Base-by-base conservation (phyloP, 1,140 invertebrate species). In the Procambarus virginalis region DNA sequence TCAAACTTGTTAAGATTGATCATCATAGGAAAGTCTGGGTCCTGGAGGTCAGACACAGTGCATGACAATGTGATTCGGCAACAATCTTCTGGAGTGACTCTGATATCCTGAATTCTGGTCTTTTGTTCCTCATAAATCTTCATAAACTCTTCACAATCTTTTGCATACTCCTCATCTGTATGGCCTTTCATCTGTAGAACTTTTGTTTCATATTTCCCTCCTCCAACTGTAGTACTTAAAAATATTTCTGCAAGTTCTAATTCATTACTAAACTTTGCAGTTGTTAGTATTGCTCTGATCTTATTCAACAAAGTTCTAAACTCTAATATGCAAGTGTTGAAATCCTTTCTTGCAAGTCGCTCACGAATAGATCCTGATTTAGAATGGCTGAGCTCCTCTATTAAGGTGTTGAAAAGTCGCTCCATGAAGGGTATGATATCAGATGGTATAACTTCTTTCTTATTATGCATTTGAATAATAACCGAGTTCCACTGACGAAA, bases 401-500 rank as follows among this genome's bases (percentile, higher is more conserved):
- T 51, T 20, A 73, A 6, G 6, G 51, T 34, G 10, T 89, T 79
- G 82, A 87, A 91, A 17, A 89, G 10, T 12, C 51, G 51, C 45
- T 88, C 79, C 86, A 85, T 91, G 46, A 91, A 55, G 9, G 64
- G 58, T 6, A 91, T 46, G 5, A 70, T 6, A 58, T 76, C 75
- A 14, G 60, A 68, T 55, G 91, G 91, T 20, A 91, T 60, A 0
- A 14, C 0, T 20, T 89, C 46, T 73, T 86, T 86, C 64, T 89
- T 77, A 17, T 68, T 75, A 22, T 91, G 91, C 14, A 68, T 55
- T 51, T 91, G 91, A 12, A 91, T 89, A 22, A 89, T 49, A 20
- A 91, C 51, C 58, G 81, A 64, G 60, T 91, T 91, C 91, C 91
- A 91, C 77, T 91, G 91, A 22, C 84, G 76, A 75, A 91, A 91